These are phyloP conservation scores for Oncorhynchus keta DNA, from an alignment of 2,113 vertebrate species.

Conservation along the genomic window DNA sequence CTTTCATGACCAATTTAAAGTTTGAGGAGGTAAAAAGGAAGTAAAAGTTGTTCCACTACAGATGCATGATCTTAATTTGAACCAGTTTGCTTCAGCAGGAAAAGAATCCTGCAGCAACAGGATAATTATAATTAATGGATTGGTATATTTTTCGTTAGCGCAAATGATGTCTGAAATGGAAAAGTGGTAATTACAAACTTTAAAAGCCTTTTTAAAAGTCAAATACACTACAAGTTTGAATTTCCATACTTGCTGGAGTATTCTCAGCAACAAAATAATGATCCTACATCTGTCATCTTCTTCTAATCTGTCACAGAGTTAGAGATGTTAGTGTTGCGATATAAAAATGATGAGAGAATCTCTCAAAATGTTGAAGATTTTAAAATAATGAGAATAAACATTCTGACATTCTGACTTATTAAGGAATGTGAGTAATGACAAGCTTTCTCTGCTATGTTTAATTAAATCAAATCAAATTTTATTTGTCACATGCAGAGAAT, in stretches of 20 bases:
- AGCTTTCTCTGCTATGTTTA: not conserved
- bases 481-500: no score
- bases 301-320: constrained; percentile 12
- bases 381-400: not conserved
- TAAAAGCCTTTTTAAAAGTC: no score
- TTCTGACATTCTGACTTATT: not conserved
- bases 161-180: no score
- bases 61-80: no score
- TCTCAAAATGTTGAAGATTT: not conserved
- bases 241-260: no score
- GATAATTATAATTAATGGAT: no score
- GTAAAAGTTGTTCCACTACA: not conserved
- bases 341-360: not conserved
- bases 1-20: constrained; percentile 41
- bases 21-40: constrained; percentile 22
- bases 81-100: no score
- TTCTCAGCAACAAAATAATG: no score
- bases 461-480: not conserved
- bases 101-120: no score
- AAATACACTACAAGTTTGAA: no score
- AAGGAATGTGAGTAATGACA: not conserved
- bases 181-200: no score
- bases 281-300: not conserved
- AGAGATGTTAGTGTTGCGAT: not conserved
- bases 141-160: no score